Evolutionary conservation across 2,113 vertebrate species (phyloP).

Genomic region (Vimba vimba): DNA sequence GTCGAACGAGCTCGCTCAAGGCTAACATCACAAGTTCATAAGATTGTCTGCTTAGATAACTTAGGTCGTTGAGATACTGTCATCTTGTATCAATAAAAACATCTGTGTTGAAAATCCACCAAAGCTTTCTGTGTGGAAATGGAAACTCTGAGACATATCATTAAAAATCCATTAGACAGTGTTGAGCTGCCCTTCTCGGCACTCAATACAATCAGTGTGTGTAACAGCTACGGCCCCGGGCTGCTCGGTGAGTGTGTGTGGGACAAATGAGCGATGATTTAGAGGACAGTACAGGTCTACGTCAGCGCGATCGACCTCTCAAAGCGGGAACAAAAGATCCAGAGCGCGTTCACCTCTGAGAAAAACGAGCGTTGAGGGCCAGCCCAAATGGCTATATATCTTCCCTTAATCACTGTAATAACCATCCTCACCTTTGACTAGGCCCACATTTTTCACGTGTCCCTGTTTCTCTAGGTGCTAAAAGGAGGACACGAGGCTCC

Average conservation of each 20-base stretch:
- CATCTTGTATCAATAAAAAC: constrained; percentile 13
- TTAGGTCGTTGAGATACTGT: not conserved
- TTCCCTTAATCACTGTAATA: constrained; percentile 78
- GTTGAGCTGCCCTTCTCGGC: constrained; percentile 43
- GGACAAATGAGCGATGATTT: constrained; percentile 57
- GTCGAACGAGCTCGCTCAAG: constrained; percentile 44
- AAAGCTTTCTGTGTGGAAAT: constrained; percentile 20
- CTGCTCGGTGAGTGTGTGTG: constrained; percentile 11
- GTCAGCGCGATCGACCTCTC: constrained; percentile 69
- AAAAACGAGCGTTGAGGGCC: constrained; percentile 65
- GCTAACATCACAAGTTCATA: not conserved
- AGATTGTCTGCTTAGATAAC: not conserved
- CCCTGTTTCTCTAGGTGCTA: constrained; percentile 82
- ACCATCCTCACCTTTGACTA: constrained; percentile 67
- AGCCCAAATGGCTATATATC: constrained; percentile 65
- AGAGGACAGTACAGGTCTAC: constrained; percentile 63
- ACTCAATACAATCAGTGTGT: constrained; percentile 21
- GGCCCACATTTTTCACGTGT: constrained; percentile 64
- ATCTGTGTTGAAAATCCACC: constrained; percentile 34
- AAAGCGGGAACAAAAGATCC: constrained; percentile 59
- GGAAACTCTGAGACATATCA: constrained; percentile 48
- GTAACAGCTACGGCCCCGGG: not conserved
- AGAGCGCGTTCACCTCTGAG: constrained; percentile 59
- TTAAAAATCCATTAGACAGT: constrained; percentile 59
- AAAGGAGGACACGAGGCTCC: constrained; percentile 98